Base-by-base conservation (phyloP, 1,140 invertebrate genomes). In the Ostrea denselamellosa region DNA sequence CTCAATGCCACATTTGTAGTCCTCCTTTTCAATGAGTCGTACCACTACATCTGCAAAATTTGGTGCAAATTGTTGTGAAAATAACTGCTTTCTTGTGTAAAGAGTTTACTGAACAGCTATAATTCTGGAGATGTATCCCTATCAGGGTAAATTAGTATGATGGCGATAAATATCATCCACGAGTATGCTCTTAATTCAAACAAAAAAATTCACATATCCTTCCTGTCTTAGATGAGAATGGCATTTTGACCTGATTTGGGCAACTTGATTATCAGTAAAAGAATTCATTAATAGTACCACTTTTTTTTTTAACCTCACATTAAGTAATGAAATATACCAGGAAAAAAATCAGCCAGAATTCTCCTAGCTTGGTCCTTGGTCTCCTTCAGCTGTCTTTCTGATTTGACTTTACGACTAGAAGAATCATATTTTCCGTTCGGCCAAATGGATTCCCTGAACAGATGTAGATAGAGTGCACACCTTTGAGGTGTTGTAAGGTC, bases 371-470 rank as follows among this genome's bases (percentile, higher is more conserved):
- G 85, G 58, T 89, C 65, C 77, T 89, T 91, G n/a, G 88, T 90
- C 4, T 85, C 90, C n/a, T 68, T 71, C 83, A 85, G 91, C 81
- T 91, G 89, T 68, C 87, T 90, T 28, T 89, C 86, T 17, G 88
- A 88, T 86, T 89, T 91, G 8, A 87, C 87, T 44, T 77, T 83
- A 53, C 54, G 34, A 19, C 56, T 28, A 0, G 87, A 86, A 0
- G 87, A 85, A n/a, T 89, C 85, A 54, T 92, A 87, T 52, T 90
- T 88, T 10, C 92, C 91, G n/a, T 92, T 89, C 4, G 92, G 93
- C 93, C 93, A 94, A 17, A 94, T 87, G 3, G 89, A 90, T 83
- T 93, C 92, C 28, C 92, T 87, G 34, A 93, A 86, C 8, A 89
- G 77, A 8, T 89, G 89, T 8, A 93, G 65, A 88, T 94, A 93